Conservation (phyloP, 2,888 invertebrate species). For the Eupithecia dodoneata region DNA sequence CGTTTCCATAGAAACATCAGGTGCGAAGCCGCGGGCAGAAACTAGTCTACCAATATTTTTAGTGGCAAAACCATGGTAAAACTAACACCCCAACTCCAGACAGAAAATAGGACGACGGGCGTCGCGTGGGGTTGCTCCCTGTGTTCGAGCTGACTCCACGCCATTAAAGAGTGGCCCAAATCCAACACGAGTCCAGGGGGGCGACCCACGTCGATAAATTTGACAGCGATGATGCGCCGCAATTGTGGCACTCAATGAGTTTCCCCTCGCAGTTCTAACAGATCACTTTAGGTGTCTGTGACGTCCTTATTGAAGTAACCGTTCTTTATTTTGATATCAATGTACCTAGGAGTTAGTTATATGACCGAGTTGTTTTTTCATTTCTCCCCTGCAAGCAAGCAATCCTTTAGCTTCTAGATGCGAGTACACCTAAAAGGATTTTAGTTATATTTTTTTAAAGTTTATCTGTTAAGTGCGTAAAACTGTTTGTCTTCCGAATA, state of each 20-base stretch:
- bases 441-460: no score
- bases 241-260: conserved; percentile 6
- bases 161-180: conserved; percentile 51
- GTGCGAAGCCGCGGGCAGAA: no score
- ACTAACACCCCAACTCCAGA: conserved; percentile 44
- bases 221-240: conserved; percentile 19
- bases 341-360: no score
- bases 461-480: no score
- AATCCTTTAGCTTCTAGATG: no score
- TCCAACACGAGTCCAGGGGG: conserved; percentile 35
- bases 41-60: conserved; percentile 8
- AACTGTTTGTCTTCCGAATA: no score
- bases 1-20: no score
- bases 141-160: conserved; percentile 42
- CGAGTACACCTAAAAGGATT: no score
- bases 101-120: conserved; percentile 66
- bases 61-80: conserved; percentile 24
- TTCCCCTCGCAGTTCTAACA: not conserved
- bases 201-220: conserved; percentile 27
- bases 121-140: conserved; percentile 68
- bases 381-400: no score
- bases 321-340: not conserved
- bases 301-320: not conserved
- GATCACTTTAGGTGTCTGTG: not conserved
- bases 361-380: no score